A percentile compares a stretch with the other conserved stretches of the same genome.
Evolutionary conservation across 2,113 vertebrate genomes (phyloP).

Genomic region (Oryzias woworae): DNA sequence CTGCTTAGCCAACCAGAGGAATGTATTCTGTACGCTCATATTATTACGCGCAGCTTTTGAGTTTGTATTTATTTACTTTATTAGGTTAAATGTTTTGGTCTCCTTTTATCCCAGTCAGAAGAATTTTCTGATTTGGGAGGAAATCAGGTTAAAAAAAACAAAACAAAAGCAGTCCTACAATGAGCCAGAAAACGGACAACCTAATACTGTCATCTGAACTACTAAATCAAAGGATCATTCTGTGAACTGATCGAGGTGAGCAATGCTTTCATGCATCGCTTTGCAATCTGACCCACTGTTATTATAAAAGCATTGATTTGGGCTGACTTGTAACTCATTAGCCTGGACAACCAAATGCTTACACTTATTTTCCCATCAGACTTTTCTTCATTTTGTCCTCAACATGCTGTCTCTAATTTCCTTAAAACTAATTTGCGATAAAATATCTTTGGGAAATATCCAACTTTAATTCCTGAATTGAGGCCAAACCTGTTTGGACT

Average conservation of each 20-base stretch:
- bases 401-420: constrained; percentile 42
- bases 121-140: background rate
- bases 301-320: constrained; percentile 37
- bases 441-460: constrained; percentile 51
- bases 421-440: constrained; percentile 59
- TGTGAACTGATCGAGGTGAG: constrained; percentile 6
- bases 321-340: constrained; percentile 31
- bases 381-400: constrained; percentile 36
- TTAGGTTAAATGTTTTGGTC: background rate
- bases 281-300: constrained; percentile 29
- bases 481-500: constrained; percentile 36
- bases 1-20: too few relatives aligned
- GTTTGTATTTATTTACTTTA: background rate
- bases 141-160: background rate
- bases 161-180: background rate
- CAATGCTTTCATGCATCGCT: constrained; percentile 1
- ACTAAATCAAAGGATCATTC: background rate
- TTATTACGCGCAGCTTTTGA: too few relatives aligned
- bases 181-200: constrained; percentile 6
- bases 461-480: constrained; percentile 51
- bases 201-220: background rate
- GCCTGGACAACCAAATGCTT: constrained; percentile 32
- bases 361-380: constrained; percentile 39
- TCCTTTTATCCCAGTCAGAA: background rate
- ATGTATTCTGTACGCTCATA: too few relatives aligned